phyloP scores from a whole-genome alignment of 2,888 invertebrate species.

The Cybosia mesomella region DNA sequence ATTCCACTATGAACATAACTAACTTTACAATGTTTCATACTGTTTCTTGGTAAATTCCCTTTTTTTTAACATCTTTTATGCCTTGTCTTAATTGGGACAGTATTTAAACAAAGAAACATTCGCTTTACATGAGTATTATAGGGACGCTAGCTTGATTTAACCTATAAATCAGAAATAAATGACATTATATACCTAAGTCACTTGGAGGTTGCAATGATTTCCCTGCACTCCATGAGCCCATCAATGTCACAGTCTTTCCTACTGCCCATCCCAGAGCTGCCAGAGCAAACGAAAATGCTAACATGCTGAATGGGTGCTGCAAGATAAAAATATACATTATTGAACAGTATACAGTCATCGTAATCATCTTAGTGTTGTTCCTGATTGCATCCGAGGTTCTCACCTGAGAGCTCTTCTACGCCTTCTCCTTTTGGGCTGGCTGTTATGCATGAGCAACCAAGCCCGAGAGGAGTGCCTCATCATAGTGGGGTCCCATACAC shows the following conservation, averaged over 20 bases:
- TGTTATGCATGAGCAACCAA: not conserved
- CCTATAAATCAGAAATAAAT: not conserved
- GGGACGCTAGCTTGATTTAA: not conserved
- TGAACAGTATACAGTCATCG: not conserved
- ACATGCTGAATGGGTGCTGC: conserved; percentile 91
- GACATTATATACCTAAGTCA: conserved; percentile 71
- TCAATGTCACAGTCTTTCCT: conserved; percentile 84
- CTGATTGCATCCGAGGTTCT: not conserved
- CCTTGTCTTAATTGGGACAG: too few species aligned
- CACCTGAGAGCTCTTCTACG: not conserved
- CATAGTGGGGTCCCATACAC: too few species aligned
- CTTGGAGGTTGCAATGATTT: conserved; percentile 80
- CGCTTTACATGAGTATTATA: not conserved
- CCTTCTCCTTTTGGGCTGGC: not conserved
- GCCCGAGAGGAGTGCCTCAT: too few species aligned
- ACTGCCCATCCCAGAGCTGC: conserved; percentile 90
- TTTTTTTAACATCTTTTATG: too few species aligned
- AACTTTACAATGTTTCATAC: too few species aligned
- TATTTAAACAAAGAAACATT: too few species aligned
- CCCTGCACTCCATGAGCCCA: conserved; percentile 75
- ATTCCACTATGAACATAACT: too few species aligned
- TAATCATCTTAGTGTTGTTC: not conserved
- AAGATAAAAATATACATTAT: conserved; percentile 53
- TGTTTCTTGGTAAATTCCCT: too few species aligned
- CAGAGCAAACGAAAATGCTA: conserved; percentile 89